Evolutionary conservation across 2,888 invertebrate genomes (phyloP).

Genomic region (Gisinianus flammeolus): DNA sequence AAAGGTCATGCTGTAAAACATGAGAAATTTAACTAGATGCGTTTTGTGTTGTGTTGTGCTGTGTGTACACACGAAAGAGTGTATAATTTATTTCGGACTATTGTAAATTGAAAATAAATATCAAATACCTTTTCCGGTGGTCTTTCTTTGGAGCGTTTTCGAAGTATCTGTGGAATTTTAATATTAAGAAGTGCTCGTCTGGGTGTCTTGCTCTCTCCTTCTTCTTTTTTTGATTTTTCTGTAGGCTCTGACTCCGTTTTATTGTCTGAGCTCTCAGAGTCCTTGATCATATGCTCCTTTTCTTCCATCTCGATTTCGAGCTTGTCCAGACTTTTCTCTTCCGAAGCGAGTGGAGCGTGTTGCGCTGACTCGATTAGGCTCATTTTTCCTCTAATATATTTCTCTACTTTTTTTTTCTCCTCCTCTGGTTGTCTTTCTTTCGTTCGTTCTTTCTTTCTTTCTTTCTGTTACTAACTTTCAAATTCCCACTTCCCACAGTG

Average conservation of each 20-base stretch:
- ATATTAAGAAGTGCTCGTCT: slow-evolving; percentile 32
- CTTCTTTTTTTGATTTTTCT: slow-evolving; percentile 35
- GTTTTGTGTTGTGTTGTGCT: too few species aligned
- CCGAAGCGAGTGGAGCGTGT: slow-evolving; percentile 42
- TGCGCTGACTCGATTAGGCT: slow-evolving; percentile 40
- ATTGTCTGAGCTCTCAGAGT: slow-evolving; percentile 17
- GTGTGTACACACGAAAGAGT: too few species aligned
- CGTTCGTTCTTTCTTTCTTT: not conserved
- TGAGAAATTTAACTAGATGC: not conserved
- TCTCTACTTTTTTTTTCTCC: not conserved
- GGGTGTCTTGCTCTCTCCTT: slow-evolving; percentile 4
- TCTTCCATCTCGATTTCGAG: slow-evolving; percentile 46
- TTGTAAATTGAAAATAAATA: not conserved
- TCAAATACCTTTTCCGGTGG: slow-evolving; percentile 39
- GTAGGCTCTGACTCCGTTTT: slow-evolving; percentile 23
- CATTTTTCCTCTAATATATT: slow-evolving; percentile 36
- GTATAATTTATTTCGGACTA: not conserved
- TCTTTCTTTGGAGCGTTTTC: slow-evolving; percentile 39
- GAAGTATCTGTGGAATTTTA: slow-evolving; percentile 42
- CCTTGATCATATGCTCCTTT: slow-evolving; percentile 36
- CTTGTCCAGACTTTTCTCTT: slow-evolving; percentile 44
- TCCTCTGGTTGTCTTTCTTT: not conserved
- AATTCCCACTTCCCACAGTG: slow-evolving; percentile 18
- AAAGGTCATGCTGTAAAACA: slow-evolving; percentile 2
- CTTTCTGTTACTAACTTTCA: slow-evolving; percentile 10